Conservation (phyloP, 2,888 invertebrate species). For the Drosophila limbata region DNA sequence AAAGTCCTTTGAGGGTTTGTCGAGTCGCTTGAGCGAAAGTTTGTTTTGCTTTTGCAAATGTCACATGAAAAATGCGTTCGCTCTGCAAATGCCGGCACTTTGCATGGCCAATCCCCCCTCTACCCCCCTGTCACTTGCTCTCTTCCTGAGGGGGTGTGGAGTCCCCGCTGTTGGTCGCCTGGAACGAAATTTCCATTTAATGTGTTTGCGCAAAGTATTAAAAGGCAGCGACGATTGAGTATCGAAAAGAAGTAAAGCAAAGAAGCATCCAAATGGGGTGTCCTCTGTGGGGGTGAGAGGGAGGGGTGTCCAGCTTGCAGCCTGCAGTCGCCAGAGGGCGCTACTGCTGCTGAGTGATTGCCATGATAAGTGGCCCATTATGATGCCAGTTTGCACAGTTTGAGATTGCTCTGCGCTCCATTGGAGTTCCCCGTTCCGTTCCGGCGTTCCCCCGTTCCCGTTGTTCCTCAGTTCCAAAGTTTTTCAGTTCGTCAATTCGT, state of each 20-base stretch:
- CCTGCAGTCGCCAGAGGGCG: slow-evolving; percentile 63
- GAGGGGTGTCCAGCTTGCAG: slow-evolving; percentile 45
- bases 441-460: background rate
- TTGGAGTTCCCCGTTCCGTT: slow-evolving; percentile 50
- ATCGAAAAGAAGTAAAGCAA: slow-evolving; percentile 77
- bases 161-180: slow-evolving; percentile 43
- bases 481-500: slow-evolving; percentile 26
- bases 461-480: slow-evolving; percentile 20
- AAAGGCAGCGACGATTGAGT: slow-evolving; percentile 81
- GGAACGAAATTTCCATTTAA: slow-evolving; percentile 79
- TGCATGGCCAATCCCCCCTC: slow-evolving; percentile 52
- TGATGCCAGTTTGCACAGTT: slow-evolving; percentile 80
- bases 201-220: slow-evolving; percentile 76
- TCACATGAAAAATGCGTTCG: slow-evolving; percentile 80
- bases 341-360: slow-evolving; percentile 71
- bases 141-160: slow-evolving; percentile 5
- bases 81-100: slow-evolving; percentile 74
- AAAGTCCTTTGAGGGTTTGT: slow-evolving; percentile 49
- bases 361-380: slow-evolving; percentile 82
- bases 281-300: background rate
- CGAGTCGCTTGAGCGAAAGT: slow-evolving; percentile 60
- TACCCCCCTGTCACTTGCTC: background rate
- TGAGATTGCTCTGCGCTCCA: slow-evolving; percentile 76
- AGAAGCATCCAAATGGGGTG: slow-evolving; percentile 35
- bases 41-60: slow-evolving; percentile 77